Base-by-base conservation (phyloP, 2,113 vertebrate genomes). In the Tragelaphus imberbis region DNA sequence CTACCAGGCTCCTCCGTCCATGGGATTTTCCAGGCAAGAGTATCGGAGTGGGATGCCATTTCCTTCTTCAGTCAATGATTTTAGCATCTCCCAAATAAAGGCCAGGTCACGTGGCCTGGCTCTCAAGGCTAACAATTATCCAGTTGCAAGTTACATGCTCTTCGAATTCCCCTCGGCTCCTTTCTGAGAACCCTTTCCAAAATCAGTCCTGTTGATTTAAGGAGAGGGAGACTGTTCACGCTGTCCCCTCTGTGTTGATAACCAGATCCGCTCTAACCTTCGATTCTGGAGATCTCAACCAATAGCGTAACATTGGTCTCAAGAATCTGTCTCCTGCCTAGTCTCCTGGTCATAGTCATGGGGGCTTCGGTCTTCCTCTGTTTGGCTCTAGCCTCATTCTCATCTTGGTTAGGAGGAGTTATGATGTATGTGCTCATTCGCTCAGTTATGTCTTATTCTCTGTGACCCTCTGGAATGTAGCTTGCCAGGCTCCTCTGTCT, bases 271-370 rank as follows among this genome's bases (percentile, higher is more conserved):
- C 68, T 33, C 61, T 14, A 49, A 36, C 33, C 77, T 92, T 55
- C 23, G 0, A 13, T 12, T 27, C 68, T 68, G 81, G 27, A 55
- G 19, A 44, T n/a, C n/a, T 10, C 16, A 44, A 14, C 15, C 28
- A 44, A 63, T 1, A 30, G 12, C 3, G 3, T 58, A 30, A 16
- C 0, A 0, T 0, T 59, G n/a, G 16, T 79, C 71, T 15, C 15
- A 79, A 23, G 36, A 80, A 17, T 65, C 61, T 44, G 30, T 75
- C 68, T 44, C 16, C 49, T 85, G 44, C 21, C 80, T 47, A 36
- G 33, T 2, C 3, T 14, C 44, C n/a, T 33, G 61, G 30, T 63
- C 16, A 44, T 9, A 21, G 40, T 3, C 5, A 2, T 6, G 56
- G 36, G 21, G 30, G 16, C n/a, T 51, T 49, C 28, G 6, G 9